Conservation (phyloP, 2,113 vertebrate species). For the Ifrita kowaldi region DNA sequence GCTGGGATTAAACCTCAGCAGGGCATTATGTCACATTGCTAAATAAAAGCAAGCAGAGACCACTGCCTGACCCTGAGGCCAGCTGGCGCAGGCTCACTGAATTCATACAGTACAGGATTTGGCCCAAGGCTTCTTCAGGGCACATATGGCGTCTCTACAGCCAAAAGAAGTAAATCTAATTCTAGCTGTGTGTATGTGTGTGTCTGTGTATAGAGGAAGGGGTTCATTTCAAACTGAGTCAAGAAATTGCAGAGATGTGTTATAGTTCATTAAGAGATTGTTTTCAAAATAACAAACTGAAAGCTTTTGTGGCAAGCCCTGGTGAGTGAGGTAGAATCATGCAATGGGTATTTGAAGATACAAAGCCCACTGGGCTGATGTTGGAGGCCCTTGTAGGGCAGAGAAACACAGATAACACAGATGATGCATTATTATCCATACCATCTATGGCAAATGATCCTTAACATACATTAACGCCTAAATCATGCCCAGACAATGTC, state of each 20-base stretch:
- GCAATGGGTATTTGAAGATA: background rate
- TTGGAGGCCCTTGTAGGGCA: background rate
- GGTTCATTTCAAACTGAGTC: background rate
- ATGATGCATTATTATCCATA: background rate
- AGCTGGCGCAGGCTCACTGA: background rate
- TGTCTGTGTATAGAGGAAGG: background rate
- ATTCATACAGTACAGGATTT: background rate
- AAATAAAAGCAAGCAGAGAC: background rate
- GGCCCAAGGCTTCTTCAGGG: background rate
- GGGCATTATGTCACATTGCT: background rate
- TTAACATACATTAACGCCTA: background rate
- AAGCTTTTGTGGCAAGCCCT: background rate
- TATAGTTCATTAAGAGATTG: background rate
- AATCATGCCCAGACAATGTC: background rate
- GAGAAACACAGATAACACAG: slow-evolving; percentile 8
- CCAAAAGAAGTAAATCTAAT: background rate
- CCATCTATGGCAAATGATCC: background rate
- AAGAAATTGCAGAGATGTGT: background rate
- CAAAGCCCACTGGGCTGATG: background rate
- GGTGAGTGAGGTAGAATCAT: background rate
- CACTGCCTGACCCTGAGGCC: background rate
- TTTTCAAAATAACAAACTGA: background rate
- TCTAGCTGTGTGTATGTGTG: background rate
- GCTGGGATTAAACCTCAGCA: background rate
- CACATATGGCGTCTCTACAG: background rate